Percentiles rank a stretch among this genome's conserved stretches.
Conservation (phyloP, 2,113 vertebrate genomes). For the Hippopotamus amphibius region DNA sequence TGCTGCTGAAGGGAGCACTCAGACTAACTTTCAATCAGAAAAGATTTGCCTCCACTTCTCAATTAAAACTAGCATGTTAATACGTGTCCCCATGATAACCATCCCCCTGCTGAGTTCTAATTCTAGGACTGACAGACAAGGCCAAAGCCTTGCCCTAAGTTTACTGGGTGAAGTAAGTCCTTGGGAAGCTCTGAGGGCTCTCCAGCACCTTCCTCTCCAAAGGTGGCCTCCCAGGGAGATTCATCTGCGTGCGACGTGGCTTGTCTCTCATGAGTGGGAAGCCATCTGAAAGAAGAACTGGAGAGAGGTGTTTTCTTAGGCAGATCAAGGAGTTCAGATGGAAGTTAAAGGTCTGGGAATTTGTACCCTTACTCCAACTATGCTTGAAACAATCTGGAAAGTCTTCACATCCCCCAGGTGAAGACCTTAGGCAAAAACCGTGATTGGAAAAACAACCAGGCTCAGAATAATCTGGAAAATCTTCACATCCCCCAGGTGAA, state of each 20-base stretch:
- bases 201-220: neutral
- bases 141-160: neutral
- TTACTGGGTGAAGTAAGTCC: neutral
- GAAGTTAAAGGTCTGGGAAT: neutral
- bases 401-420: neutral
- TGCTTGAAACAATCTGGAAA: constrained; percentile 1
- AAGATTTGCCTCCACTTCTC: neutral
- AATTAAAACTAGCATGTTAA: neutral
- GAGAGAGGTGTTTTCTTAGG: neutral
- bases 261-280: neutral
- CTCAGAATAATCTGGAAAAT: constrained; percentile 1
- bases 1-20: neutral
- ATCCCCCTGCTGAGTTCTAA: neutral
- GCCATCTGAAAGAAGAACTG: neutral
- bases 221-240: neutral
- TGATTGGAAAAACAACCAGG: constrained; percentile 19
- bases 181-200: neutral
- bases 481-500: neutral
- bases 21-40: neutral
- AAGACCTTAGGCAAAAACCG: neutral
- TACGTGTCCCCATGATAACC: neutral
- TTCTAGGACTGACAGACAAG: constrained; percentile 13
- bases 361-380: neutral
- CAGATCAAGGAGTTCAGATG: neutral
- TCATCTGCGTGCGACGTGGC: neutral